Conservation (phyloP, 2,888 invertebrate species). For the Drosophila anomalata region DNA sequence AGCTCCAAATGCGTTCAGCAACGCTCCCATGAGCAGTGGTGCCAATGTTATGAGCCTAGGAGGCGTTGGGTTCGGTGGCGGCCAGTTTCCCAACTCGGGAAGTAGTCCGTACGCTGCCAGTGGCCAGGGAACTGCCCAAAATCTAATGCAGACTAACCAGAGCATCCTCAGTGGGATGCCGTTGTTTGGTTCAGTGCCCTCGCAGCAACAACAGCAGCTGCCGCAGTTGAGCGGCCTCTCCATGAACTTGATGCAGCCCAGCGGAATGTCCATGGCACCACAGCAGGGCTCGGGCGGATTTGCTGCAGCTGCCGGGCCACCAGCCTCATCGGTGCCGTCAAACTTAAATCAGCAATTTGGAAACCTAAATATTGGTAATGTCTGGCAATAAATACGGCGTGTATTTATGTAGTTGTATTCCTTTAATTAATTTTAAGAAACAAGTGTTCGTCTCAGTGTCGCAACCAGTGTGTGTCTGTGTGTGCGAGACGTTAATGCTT, state of each 20-base stretch:
- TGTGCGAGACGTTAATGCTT: slow-evolving; percentile 15
- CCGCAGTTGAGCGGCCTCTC: slow-evolving; percentile 57
- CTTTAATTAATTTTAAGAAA: slow-evolving; percentile 45
- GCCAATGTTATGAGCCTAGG: slow-evolving; percentile 65
- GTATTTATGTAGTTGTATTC: slow-evolving; percentile 44
- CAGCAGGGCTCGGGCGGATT: slow-evolving; percentile 43
- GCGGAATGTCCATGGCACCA: slow-evolving; percentile 42
- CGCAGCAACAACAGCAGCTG: slow-evolving; percentile 52
- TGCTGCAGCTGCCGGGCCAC: slow-evolving; percentile 49
- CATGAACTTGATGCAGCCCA: slow-evolving; percentile 69
- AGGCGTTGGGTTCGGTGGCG: slow-evolving; percentile 74
- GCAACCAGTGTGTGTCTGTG: slow-evolving; percentile 8
- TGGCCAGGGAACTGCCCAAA: slow-evolving; percentile 67
- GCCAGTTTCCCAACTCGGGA: slow-evolving; percentile 80
- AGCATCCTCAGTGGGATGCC: slow-evolving; percentile 72
- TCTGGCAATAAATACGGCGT: slow-evolving; percentile 82
- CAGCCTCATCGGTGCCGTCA: slow-evolving; percentile 70
- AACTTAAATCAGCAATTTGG: slow-evolving; percentile 84
- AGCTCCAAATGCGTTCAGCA: slow-evolving; percentile 83
- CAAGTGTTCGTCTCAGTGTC: slow-evolving; percentile 37
- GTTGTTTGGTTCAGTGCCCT: slow-evolving; percentile 57
- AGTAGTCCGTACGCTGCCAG: slow-evolving; percentile 61
- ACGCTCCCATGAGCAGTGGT: slow-evolving; percentile 72
- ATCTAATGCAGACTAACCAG: slow-evolving; percentile 82
- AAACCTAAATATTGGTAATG: slow-evolving; percentile 84